Evolutionary conservation across 2,888 invertebrate species (phyloP).

Genomic region (Mystacides longicornis): DNA sequence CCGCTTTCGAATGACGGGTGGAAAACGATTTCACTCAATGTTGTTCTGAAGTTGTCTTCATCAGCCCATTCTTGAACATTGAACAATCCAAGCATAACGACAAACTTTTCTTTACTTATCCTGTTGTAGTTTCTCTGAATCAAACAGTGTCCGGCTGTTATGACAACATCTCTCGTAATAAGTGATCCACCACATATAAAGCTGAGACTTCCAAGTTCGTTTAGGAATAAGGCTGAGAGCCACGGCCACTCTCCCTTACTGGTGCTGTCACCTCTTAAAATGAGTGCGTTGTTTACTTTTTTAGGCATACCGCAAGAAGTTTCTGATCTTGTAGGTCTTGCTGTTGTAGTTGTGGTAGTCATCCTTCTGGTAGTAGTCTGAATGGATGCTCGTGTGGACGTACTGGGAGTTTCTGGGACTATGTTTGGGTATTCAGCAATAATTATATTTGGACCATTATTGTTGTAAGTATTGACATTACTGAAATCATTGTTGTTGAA

Average conservation of each 20-base stretch:
- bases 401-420: neutral
- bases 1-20: conserved; percentile 26
- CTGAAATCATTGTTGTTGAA: neutral
- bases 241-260: conserved; percentile 36
- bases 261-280: conserved; percentile 28
- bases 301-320: conserved; percentile 25
- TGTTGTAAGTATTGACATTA: neutral
- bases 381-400: neutral
- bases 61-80: conserved; percentile 26
- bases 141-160: conserved; percentile 27
- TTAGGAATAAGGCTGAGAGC: conserved; percentile 35
- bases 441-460: neutral
- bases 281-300: conserved; percentile 27
- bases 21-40: conserved; percentile 25
- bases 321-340: neutral
- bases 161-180: conserved; percentile 32
- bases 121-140: conserved; percentile 20
- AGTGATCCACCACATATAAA: conserved; percentile 37
- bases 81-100: conserved; percentile 27
- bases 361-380: neutral
- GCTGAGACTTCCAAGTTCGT: conserved; percentile 28
- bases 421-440: no score
- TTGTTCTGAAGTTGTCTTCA: conserved; percentile 24
- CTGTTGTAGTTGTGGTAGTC: neutral
- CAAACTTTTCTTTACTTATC: conserved; percentile 26